phyloP scores from a whole-genome alignment of 2,888 invertebrate species.

The Brassicogethes aeneus region DNA sequence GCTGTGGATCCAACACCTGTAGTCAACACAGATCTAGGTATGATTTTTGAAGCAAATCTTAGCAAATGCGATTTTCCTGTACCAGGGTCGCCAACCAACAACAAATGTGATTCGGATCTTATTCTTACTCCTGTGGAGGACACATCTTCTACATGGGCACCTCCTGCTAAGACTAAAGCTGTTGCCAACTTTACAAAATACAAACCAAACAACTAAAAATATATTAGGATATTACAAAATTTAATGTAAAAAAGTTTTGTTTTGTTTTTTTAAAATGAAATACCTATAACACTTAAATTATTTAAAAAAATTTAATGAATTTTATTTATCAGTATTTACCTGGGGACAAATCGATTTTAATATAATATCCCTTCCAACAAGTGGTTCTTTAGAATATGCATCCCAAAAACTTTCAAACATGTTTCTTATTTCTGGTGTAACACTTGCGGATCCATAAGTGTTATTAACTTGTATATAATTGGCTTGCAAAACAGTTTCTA shows the following conservation, averaged over 20 bases:
- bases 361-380: slow-evolving; percentile 69
- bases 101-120: slow-evolving; percentile 75
- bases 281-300: no score
- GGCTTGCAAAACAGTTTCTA: slow-evolving; percentile 62
- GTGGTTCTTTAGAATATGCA: slow-evolving; percentile 50
- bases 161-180: slow-evolving; percentile 55
- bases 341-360: slow-evolving; percentile 77
- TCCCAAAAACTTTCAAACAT: slow-evolving; percentile 69
- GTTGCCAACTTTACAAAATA: slow-evolving; percentile 81
- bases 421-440: slow-evolving; percentile 56
- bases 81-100: slow-evolving; percentile 82
- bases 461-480: slow-evolving; percentile 63
- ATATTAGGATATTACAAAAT: no score
- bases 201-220: slow-evolving; percentile 71
- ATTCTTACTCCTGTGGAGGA: slow-evolving; percentile 31
- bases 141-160: slow-evolving; percentile 44
- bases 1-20: slow-evolving; percentile 80
- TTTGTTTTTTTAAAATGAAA: no score
- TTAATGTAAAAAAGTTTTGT: no score
- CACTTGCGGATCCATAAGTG: slow-evolving; percentile 38
- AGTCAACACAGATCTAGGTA: slow-evolving; percentile 69
- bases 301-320: no score
- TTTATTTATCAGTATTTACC: no score
- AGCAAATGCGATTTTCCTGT: slow-evolving; percentile 85
- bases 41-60: slow-evolving; percentile 57